phyloP scores from a whole-genome alignment of 1,140 invertebrate species.

The Piezodorus guildinii region DNA sequence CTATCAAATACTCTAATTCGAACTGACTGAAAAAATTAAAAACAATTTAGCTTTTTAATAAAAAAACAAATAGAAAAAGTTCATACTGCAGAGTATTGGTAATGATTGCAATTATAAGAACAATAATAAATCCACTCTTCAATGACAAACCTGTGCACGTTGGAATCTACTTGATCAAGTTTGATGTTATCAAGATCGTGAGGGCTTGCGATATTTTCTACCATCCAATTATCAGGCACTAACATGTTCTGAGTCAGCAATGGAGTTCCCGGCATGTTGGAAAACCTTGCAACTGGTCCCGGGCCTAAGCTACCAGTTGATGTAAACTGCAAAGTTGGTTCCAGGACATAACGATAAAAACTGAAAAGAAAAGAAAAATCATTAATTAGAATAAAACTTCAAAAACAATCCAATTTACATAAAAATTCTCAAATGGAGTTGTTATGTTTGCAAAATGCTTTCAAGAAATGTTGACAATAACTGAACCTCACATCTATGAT shows the following conservation, averaged over 20 bases:
- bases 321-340: slow-evolving; percentile 74
- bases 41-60: too few relatives aligned
- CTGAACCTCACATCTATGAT: too few relatives aligned
- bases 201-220: slow-evolving; percentile 84
- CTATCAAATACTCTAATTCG: slow-evolving; percentile 78
- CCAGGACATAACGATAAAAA: slow-evolving; percentile 92
- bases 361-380: slow-evolving; percentile 37
- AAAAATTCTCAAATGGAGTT: too few relatives aligned
- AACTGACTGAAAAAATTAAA: slow-evolving; percentile 54
- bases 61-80: too few relatives aligned
- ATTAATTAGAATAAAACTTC: too few relatives aligned
- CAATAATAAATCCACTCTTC: too few relatives aligned
- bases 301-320: slow-evolving; percentile 46
- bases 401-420: too few relatives aligned
- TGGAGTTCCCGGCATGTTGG: slow-evolving; percentile 77
- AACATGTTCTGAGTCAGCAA: slow-evolving; percentile 90
- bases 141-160: slow-evolving; percentile 48
- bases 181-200: slow-evolving; percentile 99
- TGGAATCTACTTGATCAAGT: slow-evolving; percentile 71
- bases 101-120: too few relatives aligned
- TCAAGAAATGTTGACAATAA: too few relatives aligned
- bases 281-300: slow-evolving; percentile 73
- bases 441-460: too few relatives aligned
- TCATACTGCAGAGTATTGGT: too few relatives aligned
- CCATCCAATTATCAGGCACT: slow-evolving; percentile 97